Conservation (phyloP, 2,113 vertebrate genomes). For the Progne subis region DNA sequence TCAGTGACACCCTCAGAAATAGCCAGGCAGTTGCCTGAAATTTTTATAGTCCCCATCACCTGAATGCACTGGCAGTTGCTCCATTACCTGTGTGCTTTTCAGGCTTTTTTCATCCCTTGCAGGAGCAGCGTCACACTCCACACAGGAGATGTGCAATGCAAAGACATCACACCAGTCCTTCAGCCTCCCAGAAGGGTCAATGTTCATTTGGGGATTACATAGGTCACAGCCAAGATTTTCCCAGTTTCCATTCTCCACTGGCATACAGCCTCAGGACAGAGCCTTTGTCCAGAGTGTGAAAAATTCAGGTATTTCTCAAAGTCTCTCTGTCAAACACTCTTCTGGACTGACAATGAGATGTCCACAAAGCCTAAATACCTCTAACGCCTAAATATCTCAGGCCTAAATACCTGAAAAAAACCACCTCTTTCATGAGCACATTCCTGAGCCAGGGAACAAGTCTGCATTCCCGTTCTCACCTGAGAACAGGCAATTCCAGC, state of each 20-base stretch:
- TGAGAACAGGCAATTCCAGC: not conserved
- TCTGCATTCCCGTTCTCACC: not conserved
- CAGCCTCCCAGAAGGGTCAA: not conserved
- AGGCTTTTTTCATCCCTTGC: not conserved
- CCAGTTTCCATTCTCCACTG: not conserved
- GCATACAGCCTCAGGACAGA: not conserved
- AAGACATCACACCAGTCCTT: not conserved
- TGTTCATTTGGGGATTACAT: not conserved
- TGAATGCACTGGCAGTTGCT: not conserved
- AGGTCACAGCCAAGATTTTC: not conserved
- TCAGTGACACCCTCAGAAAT: not conserved
- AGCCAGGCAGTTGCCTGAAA: not conserved
- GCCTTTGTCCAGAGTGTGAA: not conserved
- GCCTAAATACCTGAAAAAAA: not conserved
- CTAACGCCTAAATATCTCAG: too few species aligned
- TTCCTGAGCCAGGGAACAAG: not conserved
- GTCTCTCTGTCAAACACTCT: not conserved
- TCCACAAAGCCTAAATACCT: not conserved
- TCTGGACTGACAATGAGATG: not conserved
- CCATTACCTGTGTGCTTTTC: not conserved
- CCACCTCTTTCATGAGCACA: not conserved
- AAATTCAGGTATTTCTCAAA: not conserved
- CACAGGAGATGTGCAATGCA: rapidly evolving
- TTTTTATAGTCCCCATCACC: not conserved
- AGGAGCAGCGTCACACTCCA: not conserved